Percentiles rank a stretch among this genome's conserved stretches.
phyloP scores from a whole-genome alignment of 1,140 invertebrate species.

The Carcinoscorpius rotundicauda region DNA sequence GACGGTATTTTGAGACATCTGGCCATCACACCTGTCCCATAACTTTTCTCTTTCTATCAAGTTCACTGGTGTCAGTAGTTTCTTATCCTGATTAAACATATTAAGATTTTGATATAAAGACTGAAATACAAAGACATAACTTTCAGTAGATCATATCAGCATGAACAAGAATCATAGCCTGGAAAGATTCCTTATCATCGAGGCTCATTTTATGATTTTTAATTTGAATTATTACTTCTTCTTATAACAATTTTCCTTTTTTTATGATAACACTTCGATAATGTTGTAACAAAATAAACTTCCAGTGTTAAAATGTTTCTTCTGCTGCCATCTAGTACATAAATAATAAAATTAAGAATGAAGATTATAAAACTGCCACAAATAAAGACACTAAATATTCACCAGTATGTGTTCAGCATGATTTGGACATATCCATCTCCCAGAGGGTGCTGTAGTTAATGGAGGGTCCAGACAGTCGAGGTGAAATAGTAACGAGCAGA shows the following conservation, averaged over 20 bases:
- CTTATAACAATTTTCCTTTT: not conserved
- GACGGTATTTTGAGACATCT: conserved; percentile 68
- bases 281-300: no score
- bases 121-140: no score
- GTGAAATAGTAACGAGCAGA: conserved; percentile 79
- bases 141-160: no score
- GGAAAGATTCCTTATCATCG: no score
- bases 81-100: conserved; percentile 51
- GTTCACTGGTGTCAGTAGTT: conserved; percentile 61
- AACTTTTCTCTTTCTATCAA: conserved; percentile 67
- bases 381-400: conserved; percentile 21
- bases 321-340: no score
- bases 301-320: no score
- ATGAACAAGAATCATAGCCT: no score
- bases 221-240: no score
- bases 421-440: conserved; percentile 93
- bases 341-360: no score
- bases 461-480: conserved; percentile 88
- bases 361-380: no score
- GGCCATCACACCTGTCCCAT: conserved; percentile 63
- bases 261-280: conserved; percentile 23
- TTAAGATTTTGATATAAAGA: no score
- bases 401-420: conserved; percentile 80
- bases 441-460: conserved; percentile 67
- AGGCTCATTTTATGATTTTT: not conserved